Conservation (phyloP, 2,888 invertebrate genomes). For the Eristalis intricaria region DNA sequence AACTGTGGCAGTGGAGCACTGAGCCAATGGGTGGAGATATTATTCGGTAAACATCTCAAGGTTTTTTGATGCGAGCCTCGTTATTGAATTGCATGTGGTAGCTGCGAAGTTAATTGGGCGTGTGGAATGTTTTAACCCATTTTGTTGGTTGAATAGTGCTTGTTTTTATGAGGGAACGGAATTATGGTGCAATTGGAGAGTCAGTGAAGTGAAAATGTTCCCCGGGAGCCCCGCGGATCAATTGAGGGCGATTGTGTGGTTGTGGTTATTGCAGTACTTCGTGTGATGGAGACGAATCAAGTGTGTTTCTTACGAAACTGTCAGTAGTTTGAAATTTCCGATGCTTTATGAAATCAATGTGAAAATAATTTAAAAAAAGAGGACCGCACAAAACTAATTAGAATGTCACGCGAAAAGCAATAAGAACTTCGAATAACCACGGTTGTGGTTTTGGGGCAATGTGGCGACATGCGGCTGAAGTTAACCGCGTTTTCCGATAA, state of each 20-base stretch:
- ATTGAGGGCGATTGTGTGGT: neutral
- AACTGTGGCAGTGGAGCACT: slow-evolving; percentile 31
- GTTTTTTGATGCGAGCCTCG: slow-evolving; percentile 8
- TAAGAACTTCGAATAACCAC: no score
- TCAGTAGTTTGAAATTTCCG: neutral
- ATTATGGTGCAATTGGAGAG: neutral
- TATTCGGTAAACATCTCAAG: slow-evolving; percentile 34
- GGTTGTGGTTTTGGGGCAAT: no score
- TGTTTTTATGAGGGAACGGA: neutral
- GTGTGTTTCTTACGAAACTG: neutral
- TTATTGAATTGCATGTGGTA: slow-evolving; percentile 11
- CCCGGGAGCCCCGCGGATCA: neutral
- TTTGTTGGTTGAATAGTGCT: neutral
- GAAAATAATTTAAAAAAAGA: no score
- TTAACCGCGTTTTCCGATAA: no score
- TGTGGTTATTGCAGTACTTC: no score
- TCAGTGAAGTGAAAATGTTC: neutral
- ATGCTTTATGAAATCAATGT: no score
- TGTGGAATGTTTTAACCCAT: neutral
- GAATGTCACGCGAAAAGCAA: no score
- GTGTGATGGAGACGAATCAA: neutral
- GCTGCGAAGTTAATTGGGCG: neutral
- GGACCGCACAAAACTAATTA: no score
- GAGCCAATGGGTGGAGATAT: slow-evolving; percentile 11
- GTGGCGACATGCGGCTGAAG: no score